Evolutionary conservation across 2,888 invertebrate genomes (phyloP), one percentile per base, ranked within the genome.

Genomic region (Zootermopsis nevadensis): DNA sequence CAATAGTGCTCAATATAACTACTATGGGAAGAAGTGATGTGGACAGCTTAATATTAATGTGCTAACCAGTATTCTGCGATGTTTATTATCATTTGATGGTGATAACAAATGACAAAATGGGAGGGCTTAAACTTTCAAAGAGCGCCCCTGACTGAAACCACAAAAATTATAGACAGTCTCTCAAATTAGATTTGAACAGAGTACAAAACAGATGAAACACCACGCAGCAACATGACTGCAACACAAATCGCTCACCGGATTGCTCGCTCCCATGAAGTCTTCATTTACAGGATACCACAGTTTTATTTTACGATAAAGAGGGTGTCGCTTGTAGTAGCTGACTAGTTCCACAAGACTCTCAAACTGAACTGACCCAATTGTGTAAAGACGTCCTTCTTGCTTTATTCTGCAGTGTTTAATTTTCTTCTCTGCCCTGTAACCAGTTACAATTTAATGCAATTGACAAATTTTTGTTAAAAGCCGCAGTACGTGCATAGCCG

Each of bases 381-480:
- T 95, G 89, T 96, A 99, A 24, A 98, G 90, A 0, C 98, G 93
- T 0, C 98, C 98, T 88, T 99, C 98, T 80, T 96, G 93, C 89
- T 97, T 96, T 85, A 99, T 96, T 80, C 98, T 94, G 89, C 99
- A 99, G 89, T 99, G 99, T 89, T 99, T 99, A 85, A 99, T 98
- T 89, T 97, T 96, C 81, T 95, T 96, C 87, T 97, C 97, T 3
- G 96, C 96, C 88, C 98, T 97, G 89, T 80, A 91, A 89, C n/a
- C 27, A n/a, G 3, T 60, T 10, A 60, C 27, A 60, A 27, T 48
- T 48, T 15, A 48, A 7, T 48, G n/a, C n/a, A n/a, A n/a, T n/a
- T n/a, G n/a, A n/a, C n/a, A n/a, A n/a, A n/a, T n/a, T n/a, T n/a
- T n/a, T n/a, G n/a, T n/a, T n/a, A n/a, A n/a, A n/a, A n/a, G n/a